Base-by-base conservation (phyloP, 2,113 vertebrate genomes). In the Maccullochella peelii region DNA sequence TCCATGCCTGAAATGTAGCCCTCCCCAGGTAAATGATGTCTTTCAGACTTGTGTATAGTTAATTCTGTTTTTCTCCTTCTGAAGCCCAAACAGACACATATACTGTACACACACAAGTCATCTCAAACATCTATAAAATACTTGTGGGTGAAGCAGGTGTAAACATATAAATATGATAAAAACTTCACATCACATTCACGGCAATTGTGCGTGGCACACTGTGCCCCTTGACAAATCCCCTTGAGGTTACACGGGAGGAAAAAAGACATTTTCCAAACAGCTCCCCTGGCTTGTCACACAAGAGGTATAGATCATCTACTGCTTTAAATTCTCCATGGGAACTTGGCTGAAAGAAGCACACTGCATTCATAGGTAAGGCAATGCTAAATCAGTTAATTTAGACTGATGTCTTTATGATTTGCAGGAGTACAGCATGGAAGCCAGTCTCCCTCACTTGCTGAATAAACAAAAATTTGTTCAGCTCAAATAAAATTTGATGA, bases 401-500 rank as follows among this genome's bases (percentile, higher is more conserved):
- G 78, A 90, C 78, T 75, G 76, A 89, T 90, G 91, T 90, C 89
- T 91, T 90, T 88, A 88, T 88, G 88, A 89, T 92, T 88, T 92
- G 86, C 81, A 72, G 86, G 75, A 88, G 88, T 70, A 30, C 79
- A 57, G 88, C 85, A 78, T 82, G 84, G 65, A 83, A 75, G 77
- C 80, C 86, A 79, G 87, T 65, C 83, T 83, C 85, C 33, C 84
- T 80, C 82, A 82, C 83, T 88, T 7, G 65, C 83, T 92, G 84
- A 80, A 92, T 88, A 90, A 94, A 94, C 90, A 93, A 59, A 87
- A 89, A 90, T 91, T 85, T 80, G 91, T 86, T 91, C 72, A 73
- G 87, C 89, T 89, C 83, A 92, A 92, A 94, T 93, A 91, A 92
- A 94, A 91, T 93, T 93, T 94, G 87, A 95, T 92, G 90, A 90